A percentile compares a stretch with the other conserved stretches of the same genome.
phyloP scores from a whole-genome alignment of 2,113 vertebrate genomes.

The Canis aureus region DNA sequence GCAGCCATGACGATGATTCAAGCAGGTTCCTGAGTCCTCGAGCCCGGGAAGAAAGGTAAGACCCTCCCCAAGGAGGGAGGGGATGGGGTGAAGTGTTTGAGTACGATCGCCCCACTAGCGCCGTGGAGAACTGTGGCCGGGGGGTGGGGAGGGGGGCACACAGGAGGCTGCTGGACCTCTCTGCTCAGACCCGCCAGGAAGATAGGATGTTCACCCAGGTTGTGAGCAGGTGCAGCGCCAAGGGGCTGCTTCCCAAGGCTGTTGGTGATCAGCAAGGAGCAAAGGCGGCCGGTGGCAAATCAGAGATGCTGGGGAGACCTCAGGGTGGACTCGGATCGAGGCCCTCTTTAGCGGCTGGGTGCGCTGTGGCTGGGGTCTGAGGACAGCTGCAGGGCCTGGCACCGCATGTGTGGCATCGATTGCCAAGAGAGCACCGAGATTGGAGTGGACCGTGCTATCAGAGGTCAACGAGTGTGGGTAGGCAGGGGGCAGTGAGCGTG shows the following conservation, averaged over 20 bases:
- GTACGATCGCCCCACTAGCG: fast-evolving
- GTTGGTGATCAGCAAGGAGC: neutral
- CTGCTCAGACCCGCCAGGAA: neutral
- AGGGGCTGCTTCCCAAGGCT: fast-evolving
- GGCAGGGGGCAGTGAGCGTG: neutral
- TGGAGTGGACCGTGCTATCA: neutral
- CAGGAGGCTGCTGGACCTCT: neutral
- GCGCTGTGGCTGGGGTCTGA: neutral
- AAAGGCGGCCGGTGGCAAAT: neutral
- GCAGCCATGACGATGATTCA: slow-evolving; percentile 94
- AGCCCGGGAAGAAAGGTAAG: slow-evolving; percentile 90
- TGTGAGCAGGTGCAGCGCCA: neutral
- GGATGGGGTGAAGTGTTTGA: fast-evolving
- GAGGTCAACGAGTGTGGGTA: neutral
- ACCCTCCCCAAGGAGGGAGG: fast-evolving
- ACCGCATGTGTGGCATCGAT: fast-evolving
- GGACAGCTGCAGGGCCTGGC: neutral
- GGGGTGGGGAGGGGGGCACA: neutral
- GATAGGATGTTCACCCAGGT: neutral
- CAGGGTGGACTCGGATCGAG: neutral
- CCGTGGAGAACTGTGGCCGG: neutral
- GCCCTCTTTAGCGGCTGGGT: too few relatives aligned
- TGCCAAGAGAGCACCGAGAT: neutral
- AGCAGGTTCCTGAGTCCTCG: slow-evolving; percentile 93
- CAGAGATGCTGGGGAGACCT: neutral